phyloP scores from a whole-genome alignment of 2,888 invertebrate genomes.

The Lepas anatifera region DNA sequence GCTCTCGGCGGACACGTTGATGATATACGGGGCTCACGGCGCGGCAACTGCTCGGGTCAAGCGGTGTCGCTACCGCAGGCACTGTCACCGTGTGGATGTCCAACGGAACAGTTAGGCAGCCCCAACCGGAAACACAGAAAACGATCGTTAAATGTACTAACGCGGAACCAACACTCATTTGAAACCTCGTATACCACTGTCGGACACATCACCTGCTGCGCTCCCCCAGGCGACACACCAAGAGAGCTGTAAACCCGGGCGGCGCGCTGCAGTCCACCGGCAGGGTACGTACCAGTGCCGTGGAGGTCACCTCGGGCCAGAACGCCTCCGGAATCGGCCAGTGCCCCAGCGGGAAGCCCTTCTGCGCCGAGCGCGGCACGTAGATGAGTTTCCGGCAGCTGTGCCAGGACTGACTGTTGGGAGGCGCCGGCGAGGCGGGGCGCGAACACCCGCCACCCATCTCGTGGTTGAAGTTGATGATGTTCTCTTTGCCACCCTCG shows the following conservation, averaged over 20 bases:
- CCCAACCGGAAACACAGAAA: too few species aligned
- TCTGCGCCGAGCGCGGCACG: conserved; percentile 81
- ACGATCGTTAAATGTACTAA: too few species aligned
- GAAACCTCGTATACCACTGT: too few species aligned
- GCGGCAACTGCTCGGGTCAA: too few species aligned
- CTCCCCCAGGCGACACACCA: too few species aligned
- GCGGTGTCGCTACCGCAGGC: too few species aligned
- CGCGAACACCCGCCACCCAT: conserved; percentile 12
- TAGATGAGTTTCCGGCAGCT: conserved; percentile 76
- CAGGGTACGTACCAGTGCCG: conserved; percentile 47
- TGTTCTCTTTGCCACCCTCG: conserved; percentile 15
- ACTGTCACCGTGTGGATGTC: too few species aligned
- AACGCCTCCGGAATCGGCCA: conserved; percentile 99
- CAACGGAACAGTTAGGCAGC: too few species aligned
- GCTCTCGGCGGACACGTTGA: too few species aligned
- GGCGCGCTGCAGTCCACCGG: not conserved
- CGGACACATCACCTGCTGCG: not conserved
- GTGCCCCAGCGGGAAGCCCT: conserved; percentile 80
- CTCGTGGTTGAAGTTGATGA: conserved; percentile 17
- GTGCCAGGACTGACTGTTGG: conserved; percentile 51
- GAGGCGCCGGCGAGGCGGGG: not conserved
- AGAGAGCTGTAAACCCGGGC: too few species aligned
- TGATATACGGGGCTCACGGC: too few species aligned
- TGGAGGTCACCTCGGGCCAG: conserved; percentile 85
- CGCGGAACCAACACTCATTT: too few species aligned